Evolutionary conservation across 2,113 vertebrate genomes (phyloP), one percentile per base, ranked within the genome.

Genomic region (Blennius ocellaris): DNA sequence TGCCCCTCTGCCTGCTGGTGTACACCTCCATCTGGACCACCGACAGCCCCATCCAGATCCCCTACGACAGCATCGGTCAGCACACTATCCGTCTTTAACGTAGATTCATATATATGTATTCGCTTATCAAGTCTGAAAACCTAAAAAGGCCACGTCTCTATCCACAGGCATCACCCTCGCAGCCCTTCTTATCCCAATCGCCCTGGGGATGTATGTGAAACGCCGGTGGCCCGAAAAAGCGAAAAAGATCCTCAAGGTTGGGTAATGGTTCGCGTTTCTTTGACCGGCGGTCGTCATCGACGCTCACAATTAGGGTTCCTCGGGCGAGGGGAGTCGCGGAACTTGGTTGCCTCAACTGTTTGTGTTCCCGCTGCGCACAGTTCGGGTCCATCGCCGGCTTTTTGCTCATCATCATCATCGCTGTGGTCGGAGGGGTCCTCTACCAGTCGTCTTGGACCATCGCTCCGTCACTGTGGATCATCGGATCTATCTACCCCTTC

Each of bases 361-460:
- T 57, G 3, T 54, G 11, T 83, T 10, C 73, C 8, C 62, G 15
- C 16, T 64, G 15, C 30, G 69, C 69, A n/a, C 89, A 99, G 97
- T 0, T 97, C 0, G 98, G 98, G 5, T 98, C 98, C 41, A 87
- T 97, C 11, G 11, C 38, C 0, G 98, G 97, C 7, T 88, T 91
- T 0, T 0, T 51, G 54, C 95, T 99, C 7, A 98, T 99, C 0
- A 61, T 99, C 37, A 2, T 95, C 72, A 90, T 93, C 10, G 97
- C 97, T 16, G 96, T 98, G 63, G 78, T 97, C 47, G 97, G 96
- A 43, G 97, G 96, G 8, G 84, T 99, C 64, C 92, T 99, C 12
- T 99, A 99, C 86, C 93, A 93, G 90, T 95, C 96, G 2, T 95
- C 98, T 58, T 99, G 98, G 98, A 43, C 1, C 64, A 97, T 99